Conservation (phyloP, 2,797 vertebrate genomes). For the Pogoniulus pusillus region DNA sequence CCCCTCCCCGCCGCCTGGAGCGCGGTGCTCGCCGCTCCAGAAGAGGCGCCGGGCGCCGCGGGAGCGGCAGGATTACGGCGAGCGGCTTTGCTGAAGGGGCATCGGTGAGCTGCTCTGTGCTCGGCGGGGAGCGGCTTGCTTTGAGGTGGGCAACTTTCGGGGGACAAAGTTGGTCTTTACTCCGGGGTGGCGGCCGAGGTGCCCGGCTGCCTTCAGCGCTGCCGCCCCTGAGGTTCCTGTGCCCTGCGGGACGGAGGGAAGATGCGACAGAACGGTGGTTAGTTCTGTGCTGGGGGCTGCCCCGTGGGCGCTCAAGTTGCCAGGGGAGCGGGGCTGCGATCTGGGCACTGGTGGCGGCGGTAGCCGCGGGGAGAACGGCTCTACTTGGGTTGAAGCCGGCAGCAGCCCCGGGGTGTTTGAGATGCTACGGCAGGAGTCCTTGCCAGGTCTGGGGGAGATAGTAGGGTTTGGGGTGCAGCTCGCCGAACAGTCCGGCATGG, state of each 20-base stretch:
- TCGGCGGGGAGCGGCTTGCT: neutral
- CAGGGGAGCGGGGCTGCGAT: neutral
- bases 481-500: neutral
- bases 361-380: neutral
- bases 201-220: neutral
- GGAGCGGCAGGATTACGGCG: conserved; percentile 10
- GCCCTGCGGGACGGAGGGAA: neutral
- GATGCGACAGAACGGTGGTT: neutral
- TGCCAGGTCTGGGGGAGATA: neutral
- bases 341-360: neutral
- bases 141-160: conserved; percentile 55
- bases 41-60: neutral
- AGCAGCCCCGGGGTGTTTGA: neutral
- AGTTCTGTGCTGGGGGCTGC: neutral
- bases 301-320: neutral
- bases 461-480: neutral
- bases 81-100: neutral
- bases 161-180: neutral
- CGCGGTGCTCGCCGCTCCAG: conserved; percentile 14
- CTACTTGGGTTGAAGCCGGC: neutral
- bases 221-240: no score
- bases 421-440: no score
- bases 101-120: neutral
- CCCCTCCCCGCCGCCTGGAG: neutral
- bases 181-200: neutral